Evolutionary conservation across 2,797 vertebrate genomes (phyloP).

Genomic region (Clangula hyemalis): DNA sequence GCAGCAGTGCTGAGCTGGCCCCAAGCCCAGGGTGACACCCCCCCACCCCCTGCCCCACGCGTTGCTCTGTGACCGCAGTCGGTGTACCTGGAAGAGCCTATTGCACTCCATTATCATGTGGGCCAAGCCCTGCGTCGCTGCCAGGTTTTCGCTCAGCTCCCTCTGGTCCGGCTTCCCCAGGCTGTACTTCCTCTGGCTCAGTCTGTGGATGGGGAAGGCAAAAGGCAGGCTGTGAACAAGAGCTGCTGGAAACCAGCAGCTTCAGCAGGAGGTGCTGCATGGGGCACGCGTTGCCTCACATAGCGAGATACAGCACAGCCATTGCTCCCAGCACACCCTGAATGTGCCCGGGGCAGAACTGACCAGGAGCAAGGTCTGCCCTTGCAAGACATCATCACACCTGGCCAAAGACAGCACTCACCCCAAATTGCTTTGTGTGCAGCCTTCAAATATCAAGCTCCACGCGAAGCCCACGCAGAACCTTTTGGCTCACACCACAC

Average conservation of each 20-base stretch:
- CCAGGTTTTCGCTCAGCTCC: conserved; percentile 89
- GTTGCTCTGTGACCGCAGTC: not conserved
- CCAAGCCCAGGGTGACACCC: not conserved
- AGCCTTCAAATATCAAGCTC: not conserved
- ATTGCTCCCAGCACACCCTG: not conserved
- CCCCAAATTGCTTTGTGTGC: not conserved
- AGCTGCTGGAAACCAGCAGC: not conserved
- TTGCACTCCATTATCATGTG: conserved; percentile 86
- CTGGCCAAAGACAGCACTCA: not conserved
- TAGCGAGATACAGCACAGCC: not conserved
- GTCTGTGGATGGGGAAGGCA: not conserved
- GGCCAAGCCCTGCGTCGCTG: conserved; percentile 88
- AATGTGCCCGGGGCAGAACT: too few species aligned
- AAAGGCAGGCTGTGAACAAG: not conserved
- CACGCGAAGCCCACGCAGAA: not conserved
- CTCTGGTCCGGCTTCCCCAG: conserved; percentile 87
- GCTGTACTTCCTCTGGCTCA: conserved; percentile 86
- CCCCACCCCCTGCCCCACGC: not conserved
- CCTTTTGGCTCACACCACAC: not conserved
- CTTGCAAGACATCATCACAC: not conserved
- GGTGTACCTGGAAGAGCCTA: conserved; percentile 82
- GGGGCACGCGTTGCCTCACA: rapidly evolving
- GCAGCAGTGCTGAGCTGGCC: not conserved
- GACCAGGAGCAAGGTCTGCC: not conserved
- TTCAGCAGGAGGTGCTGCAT: rapidly evolving